Conservation (phyloP, 2,888 invertebrate species). For the Tinea pellionella region DNA sequence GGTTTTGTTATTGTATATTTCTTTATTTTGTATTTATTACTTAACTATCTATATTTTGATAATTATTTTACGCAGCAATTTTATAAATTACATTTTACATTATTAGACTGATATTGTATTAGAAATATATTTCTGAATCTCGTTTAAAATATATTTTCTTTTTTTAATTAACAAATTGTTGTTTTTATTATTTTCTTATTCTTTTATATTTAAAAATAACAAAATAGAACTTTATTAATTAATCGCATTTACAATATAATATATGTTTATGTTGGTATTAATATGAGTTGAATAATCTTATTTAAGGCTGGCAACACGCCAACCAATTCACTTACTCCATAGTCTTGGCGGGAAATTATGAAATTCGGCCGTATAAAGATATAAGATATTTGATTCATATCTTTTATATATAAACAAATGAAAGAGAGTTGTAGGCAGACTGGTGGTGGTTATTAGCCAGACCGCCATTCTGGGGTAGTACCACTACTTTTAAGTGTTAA, state of each 20-base stretch:
- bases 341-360: neutral
- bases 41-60: no score
- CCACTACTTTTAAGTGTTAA: no score
- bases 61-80: no score
- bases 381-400: neutral
- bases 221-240: neutral
- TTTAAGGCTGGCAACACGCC: slow-evolving; percentile 1
- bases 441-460: no score
- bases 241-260: neutral
- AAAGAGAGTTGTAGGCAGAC: no score
- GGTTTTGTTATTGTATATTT: neutral
- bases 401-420: no score
- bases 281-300: neutral
- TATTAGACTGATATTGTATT: slow-evolving; percentile 36
- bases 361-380: neutral
- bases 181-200: neutral
- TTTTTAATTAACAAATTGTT: slow-evolving; percentile 17
- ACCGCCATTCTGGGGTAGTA: no score
- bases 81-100: neutral
- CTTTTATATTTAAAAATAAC: no score
- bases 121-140: slow-evolving; percentile 26
- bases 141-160: slow-evolving; percentile 18
- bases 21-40: no score
- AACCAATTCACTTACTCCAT: slow-evolving; percentile 7
- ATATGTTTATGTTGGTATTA: neutral